Base-by-base conservation (phyloP, 2,113 vertebrate genomes). In the Ochotona princeps region DNA sequence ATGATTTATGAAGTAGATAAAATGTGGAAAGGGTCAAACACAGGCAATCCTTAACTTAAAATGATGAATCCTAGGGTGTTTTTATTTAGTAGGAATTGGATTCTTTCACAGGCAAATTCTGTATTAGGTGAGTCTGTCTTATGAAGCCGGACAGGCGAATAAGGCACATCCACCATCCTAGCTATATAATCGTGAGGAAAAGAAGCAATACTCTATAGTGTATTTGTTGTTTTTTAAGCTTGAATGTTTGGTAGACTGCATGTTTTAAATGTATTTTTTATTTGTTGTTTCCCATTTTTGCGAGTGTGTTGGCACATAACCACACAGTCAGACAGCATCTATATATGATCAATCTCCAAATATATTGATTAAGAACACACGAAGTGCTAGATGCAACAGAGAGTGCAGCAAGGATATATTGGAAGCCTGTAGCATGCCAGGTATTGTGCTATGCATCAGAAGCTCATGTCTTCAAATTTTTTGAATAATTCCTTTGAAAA, bases 341-440 rank as follows among this genome's bases (percentile, higher is more conserved):
- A 18, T 87, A 47, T 49, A 51, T 63, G 21, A 67, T 72, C 49
- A 54, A 17, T 81, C n/a, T 90, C 54, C 67, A 94, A 87, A 91
- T 67, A 9, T 47, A 25, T 69, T 76, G 74, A 67, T 87, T 76
- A 35, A 32, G 38, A 30, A 23, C 66, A 38, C 78, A 63, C 18
- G 78, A 74, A 78, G 63, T 66, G 13, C 15, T 80, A 70, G 38
- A 28, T 57, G 74, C 28, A 57, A 65, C 61, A 32, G 87, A 87
- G 18, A 84, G 83, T 67, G 9, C 23, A 7, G 32, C 5, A 75
- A 57, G 18, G 54, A 78, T n/a, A 76, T 69, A 73, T 54, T 63
- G 35, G n/a, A 75, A 61, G 20, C 1, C 70, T 93, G n/a, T 49
- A 1, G 28, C 57, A 2, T 83, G 26, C 7, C 47, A 82, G 57